phyloP scores from a whole-genome alignment of 2,888 invertebrate genomes.

The Chrysotoxum bicinctum region DNA sequence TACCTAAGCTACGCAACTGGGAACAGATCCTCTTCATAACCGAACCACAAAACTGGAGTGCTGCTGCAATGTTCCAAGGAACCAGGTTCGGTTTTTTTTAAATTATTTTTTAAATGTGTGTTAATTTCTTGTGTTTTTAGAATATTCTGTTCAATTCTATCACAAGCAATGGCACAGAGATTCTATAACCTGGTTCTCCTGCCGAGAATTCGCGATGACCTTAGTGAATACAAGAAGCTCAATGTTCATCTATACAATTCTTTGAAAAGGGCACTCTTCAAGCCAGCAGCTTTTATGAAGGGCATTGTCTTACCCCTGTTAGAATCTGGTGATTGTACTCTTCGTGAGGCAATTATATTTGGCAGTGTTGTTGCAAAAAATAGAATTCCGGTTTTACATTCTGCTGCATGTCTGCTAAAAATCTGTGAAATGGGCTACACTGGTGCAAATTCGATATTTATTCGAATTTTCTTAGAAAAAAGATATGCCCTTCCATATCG shows the following conservation, averaged over 20 bases:
- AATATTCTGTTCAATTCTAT: slow-evolving; percentile 98
- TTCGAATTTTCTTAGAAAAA: slow-evolving; percentile 96
- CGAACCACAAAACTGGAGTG: slow-evolving; percentile 97
- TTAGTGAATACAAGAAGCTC: slow-evolving; percentile 95
- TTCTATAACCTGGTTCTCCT: slow-evolving; percentile 96
- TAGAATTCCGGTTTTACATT: slow-evolving; percentile 96
- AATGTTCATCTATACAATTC: slow-evolving; percentile 99
- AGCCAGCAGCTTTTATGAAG: slow-evolving; percentile 99
- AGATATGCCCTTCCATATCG: slow-evolving; percentile 98
- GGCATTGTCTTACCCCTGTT: slow-evolving; percentile 89
- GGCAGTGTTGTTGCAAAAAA: slow-evolving; percentile 95
- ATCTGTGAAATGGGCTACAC: slow-evolving; percentile 99
- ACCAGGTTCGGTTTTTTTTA: slow-evolving; percentile 75
- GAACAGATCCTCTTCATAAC: slow-evolving; percentile 94
- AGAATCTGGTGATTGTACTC: slow-evolving; percentile 94
- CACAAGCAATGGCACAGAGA: slow-evolving; percentile 97
- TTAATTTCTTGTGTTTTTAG: slow-evolving; percentile 82
- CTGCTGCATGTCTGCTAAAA: slow-evolving; percentile 96
- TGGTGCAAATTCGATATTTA: slow-evolving; percentile 97
- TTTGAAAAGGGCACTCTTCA: slow-evolving; percentile 94
- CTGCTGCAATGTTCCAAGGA: slow-evolving; percentile 96
- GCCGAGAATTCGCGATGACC: slow-evolving; percentile 96
- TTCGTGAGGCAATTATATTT: slow-evolving; percentile 97
- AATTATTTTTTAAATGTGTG: neutral
- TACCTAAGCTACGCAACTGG: slow-evolving; percentile 96